Evolutionary conservation across 1,140 invertebrate genomes (phyloP).

Genomic region (Papilio xuthus): DNA sequence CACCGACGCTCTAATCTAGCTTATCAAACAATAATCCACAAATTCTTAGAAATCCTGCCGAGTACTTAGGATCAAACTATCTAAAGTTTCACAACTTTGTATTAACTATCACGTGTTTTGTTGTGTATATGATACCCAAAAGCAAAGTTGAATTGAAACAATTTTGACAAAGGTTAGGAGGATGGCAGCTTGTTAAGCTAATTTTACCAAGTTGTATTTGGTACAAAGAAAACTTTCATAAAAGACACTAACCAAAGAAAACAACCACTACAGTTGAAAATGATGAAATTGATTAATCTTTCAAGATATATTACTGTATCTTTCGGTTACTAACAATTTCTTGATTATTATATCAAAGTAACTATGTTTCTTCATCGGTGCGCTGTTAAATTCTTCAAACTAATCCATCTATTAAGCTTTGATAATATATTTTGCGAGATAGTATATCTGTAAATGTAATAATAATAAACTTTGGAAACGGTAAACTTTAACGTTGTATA

Average conservation of each 20-base stretch:
- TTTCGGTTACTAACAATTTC: too few relatives aligned
- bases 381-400: too few relatives aligned
- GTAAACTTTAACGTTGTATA: background rate
- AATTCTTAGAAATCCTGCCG: background rate
- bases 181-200: background rate
- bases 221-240: background rate
- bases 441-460: too few relatives aligned
- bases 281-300: too few relatives aligned
- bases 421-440: too few relatives aligned
- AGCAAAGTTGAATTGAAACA: background rate
- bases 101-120: background rate
- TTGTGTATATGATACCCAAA: background rate
- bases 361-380: too few relatives aligned
- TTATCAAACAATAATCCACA: constrained; percentile 4
- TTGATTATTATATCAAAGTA: too few relatives aligned
- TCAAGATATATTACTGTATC: too few relatives aligned
- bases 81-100: background rate
- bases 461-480: background rate
- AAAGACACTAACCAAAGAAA: too few relatives aligned
- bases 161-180: constrained; percentile 4
- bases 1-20: too few relatives aligned
- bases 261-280: too few relatives aligned
- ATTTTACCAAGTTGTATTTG: background rate
- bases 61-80: background rate
- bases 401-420: too few relatives aligned